Conservation (phyloP, 2,113 vertebrate genomes). For the Cryptoleucopteryx plumbea region DNA sequence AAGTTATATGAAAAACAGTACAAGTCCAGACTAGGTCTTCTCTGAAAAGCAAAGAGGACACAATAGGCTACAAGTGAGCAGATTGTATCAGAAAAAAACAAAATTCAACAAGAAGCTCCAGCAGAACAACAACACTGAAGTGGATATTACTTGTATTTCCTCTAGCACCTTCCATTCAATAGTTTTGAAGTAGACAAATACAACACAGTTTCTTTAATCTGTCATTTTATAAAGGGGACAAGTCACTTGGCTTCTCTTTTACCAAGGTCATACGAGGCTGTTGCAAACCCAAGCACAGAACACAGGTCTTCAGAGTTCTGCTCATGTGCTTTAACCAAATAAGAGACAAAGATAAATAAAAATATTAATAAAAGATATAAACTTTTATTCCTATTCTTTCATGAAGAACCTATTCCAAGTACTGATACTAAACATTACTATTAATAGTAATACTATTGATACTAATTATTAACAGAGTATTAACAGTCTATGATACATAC, state of each 20-base stretch:
- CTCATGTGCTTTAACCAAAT: not conserved
- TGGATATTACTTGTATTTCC: not conserved
- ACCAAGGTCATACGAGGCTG: not conserved
- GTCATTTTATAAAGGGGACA: not conserved
- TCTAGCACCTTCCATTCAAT: not conserved
- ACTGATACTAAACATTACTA: not conserved
- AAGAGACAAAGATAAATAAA: not conserved
- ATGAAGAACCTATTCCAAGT: not conserved
- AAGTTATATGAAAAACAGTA: not conserved
- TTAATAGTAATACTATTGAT: not conserved
- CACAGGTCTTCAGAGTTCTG: not conserved
- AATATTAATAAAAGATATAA: not conserved
- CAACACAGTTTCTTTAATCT: not conserved
- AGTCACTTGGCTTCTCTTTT: not conserved
- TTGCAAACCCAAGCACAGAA: not conserved
- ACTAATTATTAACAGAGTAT: not conserved
- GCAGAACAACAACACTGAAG: not conserved
- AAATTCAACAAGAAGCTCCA: not conserved
- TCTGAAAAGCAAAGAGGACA: not conserved
- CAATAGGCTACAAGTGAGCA: not conserved
- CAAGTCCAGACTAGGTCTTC: not conserved
- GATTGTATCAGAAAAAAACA: not conserved
- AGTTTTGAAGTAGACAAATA: not conserved
- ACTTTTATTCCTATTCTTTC: not conserved
- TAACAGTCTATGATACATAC: not conserved